Evolutionary conservation across 2,888 invertebrate species (phyloP), one percentile per base, ranked within the genome.

Genomic region (Drosophila heteroneura): DNA sequence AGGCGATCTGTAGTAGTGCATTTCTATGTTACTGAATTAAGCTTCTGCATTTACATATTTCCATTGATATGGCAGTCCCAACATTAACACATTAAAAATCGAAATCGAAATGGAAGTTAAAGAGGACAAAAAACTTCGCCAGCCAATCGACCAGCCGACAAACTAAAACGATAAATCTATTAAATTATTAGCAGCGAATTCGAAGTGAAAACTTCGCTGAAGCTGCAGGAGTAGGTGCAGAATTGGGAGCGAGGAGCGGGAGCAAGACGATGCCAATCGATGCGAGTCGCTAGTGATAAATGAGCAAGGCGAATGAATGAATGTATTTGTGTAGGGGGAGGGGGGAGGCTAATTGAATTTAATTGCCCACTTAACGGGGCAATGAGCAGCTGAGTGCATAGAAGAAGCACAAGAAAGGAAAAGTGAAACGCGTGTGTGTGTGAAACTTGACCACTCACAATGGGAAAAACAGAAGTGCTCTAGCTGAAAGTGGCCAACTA

Each of bases 311-410:
- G 26, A 75, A 69, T 62, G 67, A 63, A 70, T 57, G 44, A 19
- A 19, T 77, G 44, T 14, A 22, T 6, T 1, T 44, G 14, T 22
- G 22, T 22, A 6, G 0, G 12, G 3, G 74, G 83, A 3, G 22
- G 12, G 74, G 84, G 87, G 70, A 83, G 85, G 83, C 86, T 92
- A 92, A 92, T 92, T 93, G 92, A 92, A 92, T 92, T 89, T 92
- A 93, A 92, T 92, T 92, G 92, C 88, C 91, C 92, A 92, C 90
- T 92, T 91, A 92, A 92, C 91, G 87, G 89, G 87, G 91, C 92
- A 92, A 87, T 92, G 91, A 89, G 91, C 89, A 89, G 90, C 90
- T 79, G 82, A 83, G 83, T 66, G 70, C 77, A 72, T 22, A 22
- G 47, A 22, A 47, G 14, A 44, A 60, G 69, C 59, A 51, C 51